phyloP scores from a whole-genome alignment of 2,888 invertebrate genomes.

The Catonia carolina region DNA sequence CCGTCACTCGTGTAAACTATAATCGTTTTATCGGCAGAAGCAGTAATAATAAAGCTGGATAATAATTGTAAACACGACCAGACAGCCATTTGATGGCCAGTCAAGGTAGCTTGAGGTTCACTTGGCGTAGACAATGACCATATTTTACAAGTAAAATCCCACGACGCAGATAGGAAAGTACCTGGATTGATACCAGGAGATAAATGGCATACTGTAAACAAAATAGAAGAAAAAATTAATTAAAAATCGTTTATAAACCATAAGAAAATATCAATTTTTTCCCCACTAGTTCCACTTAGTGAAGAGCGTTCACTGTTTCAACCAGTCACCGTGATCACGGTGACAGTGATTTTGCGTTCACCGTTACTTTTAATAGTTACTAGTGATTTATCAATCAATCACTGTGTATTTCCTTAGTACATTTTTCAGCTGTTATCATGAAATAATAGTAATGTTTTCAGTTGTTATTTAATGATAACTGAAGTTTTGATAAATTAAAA shows the following conservation, averaged over 20 bases:
- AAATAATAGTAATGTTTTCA: too few species aligned
- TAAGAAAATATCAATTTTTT: too few species aligned
- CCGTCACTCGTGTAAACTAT: constrained; percentile 62
- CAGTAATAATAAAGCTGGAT: constrained; percentile 63
- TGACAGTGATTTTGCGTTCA: too few species aligned
- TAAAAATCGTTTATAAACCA: not conserved
- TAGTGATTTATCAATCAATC: too few species aligned
- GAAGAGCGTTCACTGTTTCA: too few species aligned
- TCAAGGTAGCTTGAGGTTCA: constrained; percentile 47
- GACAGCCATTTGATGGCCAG: constrained; percentile 75
- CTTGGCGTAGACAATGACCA: constrained; percentile 58
- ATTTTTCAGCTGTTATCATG: too few species aligned
- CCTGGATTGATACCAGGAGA: constrained; percentile 46
- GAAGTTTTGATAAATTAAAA: too few species aligned
- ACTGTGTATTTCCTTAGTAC: too few species aligned
- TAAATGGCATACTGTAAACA: constrained; percentile 46
- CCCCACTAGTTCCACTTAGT: too few species aligned
- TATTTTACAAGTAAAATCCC: constrained; percentile 83
- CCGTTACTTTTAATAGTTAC: too few species aligned
- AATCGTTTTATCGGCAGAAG: constrained; percentile 87
- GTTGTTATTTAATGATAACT: too few species aligned
- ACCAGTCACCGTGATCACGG: too few species aligned
- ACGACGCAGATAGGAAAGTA: constrained; percentile 76
- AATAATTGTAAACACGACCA: constrained; percentile 65
- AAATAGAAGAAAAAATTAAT: not conserved